phyloP scores from a whole-genome alignment of 2,797 vertebrate genomes.

The Pristis pectinata region DNA sequence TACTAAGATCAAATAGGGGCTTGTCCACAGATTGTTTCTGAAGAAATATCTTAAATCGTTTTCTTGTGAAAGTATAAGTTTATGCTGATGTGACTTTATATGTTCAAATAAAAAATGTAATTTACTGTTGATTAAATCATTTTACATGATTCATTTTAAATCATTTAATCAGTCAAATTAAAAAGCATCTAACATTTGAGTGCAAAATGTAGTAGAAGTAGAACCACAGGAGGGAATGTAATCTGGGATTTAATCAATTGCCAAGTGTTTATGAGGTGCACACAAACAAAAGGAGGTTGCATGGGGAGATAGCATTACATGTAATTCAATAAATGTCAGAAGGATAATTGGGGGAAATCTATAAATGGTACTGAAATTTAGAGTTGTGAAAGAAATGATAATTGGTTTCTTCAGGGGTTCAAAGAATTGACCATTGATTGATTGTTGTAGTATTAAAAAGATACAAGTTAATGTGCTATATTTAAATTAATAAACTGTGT shows the following conservation, averaged over 20 bases:
- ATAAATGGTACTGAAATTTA: not conserved
- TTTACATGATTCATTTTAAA: not conserved
- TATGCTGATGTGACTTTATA: not conserved
- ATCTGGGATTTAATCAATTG: not conserved
- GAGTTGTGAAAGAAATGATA: not conserved
- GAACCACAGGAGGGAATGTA: not conserved
- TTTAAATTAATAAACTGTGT: not conserved
- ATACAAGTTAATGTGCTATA: not conserved
- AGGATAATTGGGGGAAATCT: not conserved
- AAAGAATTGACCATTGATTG: not conserved
- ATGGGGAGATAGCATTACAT: not conserved
- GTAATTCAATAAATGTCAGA: not conserved
- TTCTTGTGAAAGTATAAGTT: not conserved
- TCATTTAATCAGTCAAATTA: not conserved
- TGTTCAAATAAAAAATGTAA: not conserved
- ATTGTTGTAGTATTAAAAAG: not conserved
- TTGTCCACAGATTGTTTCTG: not conserved
- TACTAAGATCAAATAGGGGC: not conserved
- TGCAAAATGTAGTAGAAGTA: not conserved
- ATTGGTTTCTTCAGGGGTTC: not conserved
- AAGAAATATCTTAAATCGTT: not conserved
- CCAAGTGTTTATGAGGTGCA: not conserved
- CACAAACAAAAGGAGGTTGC: not conserved
- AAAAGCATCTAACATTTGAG: not conserved
- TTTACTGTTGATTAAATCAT: not conserved